Conservation (phyloP, 1,140 invertebrate species). For the Habropoda laboriosa region DNA sequence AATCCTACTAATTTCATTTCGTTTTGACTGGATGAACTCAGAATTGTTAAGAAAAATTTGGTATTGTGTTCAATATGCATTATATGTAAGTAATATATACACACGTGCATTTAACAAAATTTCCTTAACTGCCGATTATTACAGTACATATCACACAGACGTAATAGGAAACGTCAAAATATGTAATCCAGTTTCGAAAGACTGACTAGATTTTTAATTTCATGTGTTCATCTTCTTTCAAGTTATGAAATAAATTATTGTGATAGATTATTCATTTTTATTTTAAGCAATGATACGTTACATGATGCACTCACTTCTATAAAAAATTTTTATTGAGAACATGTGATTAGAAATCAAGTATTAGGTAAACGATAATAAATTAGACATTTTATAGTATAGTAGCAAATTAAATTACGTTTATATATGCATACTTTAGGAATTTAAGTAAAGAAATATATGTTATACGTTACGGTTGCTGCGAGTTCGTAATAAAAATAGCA, state of each 20-base stretch:
- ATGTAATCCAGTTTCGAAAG: slow-evolving; percentile 36
- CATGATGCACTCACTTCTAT: slow-evolving; percentile 1
- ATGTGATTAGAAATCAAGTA: background rate
- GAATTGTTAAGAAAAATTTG: no score
- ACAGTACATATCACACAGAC: slow-evolving; percentile 28
- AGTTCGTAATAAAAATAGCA: slow-evolving; percentile 1
- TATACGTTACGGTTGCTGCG: background rate
- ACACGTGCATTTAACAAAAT: background rate
- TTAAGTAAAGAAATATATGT: background rate
- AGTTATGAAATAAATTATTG: background rate
- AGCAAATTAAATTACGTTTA: slow-evolving; percentile 14
- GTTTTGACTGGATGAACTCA: background rate
- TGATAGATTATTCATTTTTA: background rate
- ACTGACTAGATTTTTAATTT: slow-evolving; percentile 57
- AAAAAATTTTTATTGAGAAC: background rate
- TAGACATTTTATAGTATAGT: slow-evolving; percentile 23
- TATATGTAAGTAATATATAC: background rate
- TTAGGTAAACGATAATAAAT: background rate
- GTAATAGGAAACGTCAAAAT: background rate
- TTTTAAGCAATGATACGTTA: background rate
- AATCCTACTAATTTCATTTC: background rate
- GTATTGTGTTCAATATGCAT: slow-evolving; percentile 14
- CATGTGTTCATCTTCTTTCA: background rate
- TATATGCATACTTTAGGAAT: background rate
- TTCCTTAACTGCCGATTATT: slow-evolving; percentile 16